A percentile compares a stretch with the other conserved stretches of the same genome.
Conservation (phyloP, 2,797 vertebrate genomes). For the Muraenolepis orangiensis region DNA sequence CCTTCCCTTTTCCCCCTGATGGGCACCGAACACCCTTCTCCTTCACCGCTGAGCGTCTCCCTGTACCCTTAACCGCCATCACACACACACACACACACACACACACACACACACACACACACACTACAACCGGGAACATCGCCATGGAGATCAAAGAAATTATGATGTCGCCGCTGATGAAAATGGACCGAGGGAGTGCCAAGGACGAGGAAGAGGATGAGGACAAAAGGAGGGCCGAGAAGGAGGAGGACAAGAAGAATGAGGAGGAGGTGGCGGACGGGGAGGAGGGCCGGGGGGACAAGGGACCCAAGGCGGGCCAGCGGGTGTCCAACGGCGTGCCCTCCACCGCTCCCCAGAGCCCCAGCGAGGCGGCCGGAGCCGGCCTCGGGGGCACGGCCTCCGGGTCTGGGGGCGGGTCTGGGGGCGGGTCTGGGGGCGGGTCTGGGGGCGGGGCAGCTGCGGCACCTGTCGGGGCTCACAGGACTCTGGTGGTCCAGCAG, state of each 20-base stretch:
- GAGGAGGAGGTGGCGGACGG: conserved; percentile 52
- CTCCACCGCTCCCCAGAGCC: conserved; percentile 80
- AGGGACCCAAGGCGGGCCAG: conserved; percentile 67
- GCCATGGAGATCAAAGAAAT: conserved; percentile 84
- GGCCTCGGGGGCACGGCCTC: conserved; percentile 36
- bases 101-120: too few relatives aligned
- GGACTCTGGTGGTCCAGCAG: conserved; percentile 81
- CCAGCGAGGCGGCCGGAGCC: conserved; percentile 57
- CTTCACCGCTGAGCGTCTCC: conserved; percentile 47
- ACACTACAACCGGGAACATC: conserved; percentile 32
- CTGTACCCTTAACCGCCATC: conserved; percentile 57
- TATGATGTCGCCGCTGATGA: conserved; percentile 66
- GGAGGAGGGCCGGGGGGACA: conserved; percentile 57
- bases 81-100: too few relatives aligned
- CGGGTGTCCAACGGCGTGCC: conserved; percentile 88
- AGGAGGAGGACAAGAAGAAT: conserved; percentile 52
- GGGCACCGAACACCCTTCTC: conserved; percentile 69
- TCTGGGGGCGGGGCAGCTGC: neutral
- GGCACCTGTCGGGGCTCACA: conserved; percentile 62
- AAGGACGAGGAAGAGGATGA: conserved; percentile 66
- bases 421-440: neutral
- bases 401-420: conserved; percentile 31
- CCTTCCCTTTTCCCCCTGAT: conserved; percentile 62
- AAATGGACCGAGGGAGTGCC: conserved; percentile 67
- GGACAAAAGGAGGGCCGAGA: conserved; percentile 52